A percentile compares a stretch with the other conserved stretches of the same genome.
Conservation (phyloP, 2,113 vertebrate genomes). For the Oreocharis arfaki region DNA sequence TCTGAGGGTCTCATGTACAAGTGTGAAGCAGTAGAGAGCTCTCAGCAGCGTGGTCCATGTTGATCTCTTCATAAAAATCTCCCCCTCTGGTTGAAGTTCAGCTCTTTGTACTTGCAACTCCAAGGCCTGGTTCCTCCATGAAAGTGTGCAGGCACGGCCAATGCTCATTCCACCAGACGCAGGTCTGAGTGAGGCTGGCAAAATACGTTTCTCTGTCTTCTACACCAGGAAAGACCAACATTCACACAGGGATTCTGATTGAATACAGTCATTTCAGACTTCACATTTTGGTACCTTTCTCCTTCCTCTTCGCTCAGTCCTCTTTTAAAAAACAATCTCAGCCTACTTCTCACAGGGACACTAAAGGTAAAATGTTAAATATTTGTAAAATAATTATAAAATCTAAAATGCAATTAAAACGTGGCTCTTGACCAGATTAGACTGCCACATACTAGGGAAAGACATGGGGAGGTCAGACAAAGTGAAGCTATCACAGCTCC, state of each 20-base stretch:
- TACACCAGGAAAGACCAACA: background rate
- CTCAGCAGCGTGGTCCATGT: background rate
- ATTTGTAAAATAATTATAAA: background rate
- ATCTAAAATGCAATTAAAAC: background rate
- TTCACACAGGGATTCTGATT: background rate
- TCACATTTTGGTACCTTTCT: background rate
- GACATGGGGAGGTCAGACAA: constrained; percentile 7
- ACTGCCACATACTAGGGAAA: background rate
- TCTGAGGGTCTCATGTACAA: background rate
- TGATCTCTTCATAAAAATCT: background rate
- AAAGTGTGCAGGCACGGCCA: background rate
- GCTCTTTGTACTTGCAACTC: background rate
- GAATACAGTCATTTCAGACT: background rate
- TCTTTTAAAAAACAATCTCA: background rate
- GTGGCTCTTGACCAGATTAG: background rate
- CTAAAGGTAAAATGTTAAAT: background rate
- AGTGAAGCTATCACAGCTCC: background rate
- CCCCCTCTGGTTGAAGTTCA: background rate
- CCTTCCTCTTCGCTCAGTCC: background rate
- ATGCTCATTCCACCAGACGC: background rate
- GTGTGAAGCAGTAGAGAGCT: background rate
- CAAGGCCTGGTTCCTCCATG: background rate
- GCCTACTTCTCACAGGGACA: background rate
- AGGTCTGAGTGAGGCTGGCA: background rate
- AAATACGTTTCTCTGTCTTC: background rate